Evolutionary conservation across 2,113 vertebrate species (phyloP), one percentile per base, ranked within the genome.

Genomic region (Danio rerio): DNA sequence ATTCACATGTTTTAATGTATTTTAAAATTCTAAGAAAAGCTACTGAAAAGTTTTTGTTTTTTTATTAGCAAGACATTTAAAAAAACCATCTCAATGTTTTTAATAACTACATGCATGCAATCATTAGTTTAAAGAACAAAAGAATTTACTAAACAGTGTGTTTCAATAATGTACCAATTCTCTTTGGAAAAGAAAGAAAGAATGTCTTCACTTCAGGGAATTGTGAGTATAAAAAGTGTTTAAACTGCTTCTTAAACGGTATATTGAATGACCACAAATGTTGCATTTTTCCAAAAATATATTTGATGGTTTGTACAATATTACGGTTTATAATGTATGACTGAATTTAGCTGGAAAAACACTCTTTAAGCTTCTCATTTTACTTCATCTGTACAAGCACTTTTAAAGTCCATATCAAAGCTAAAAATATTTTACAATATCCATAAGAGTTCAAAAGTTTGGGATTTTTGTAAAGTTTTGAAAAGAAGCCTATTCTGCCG

Each of bases 11-110:
- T 21, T 15, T 21, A 18, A 49, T 3, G 1, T 7, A 50, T 2
- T 52, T 52, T 11, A 71, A 52, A 49, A 2, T 6, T 2, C 6
- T 5, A 31, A 3, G 49, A 9, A 52, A 31, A 6, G 18, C 6
- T 31, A 52, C 49, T 52, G 69, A 13, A 52, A 73, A 50, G 12
- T 43, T 13, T 71, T 18, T 5, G 18, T 4, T 71, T 63, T 40
- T 77, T 77, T 77, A 63, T 77, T 31, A 40, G 20, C 7, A 59
- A 75, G 21, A 42, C 71, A 43, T 16, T 63, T 10, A 5, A 59
- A 62, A 76, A 77, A 58, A 59, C 3, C 9, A 42, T 75, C 16
- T 47, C 42, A 59, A 15, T 15, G 18, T 76, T 15, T 1, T 9
- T 73, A 40, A 74, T 18, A 59, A 59, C 12, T 59, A 59, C n/a